Evolutionary conservation across 2,113 vertebrate species (phyloP).

Genomic region (Halcyon senegalensis): DNA sequence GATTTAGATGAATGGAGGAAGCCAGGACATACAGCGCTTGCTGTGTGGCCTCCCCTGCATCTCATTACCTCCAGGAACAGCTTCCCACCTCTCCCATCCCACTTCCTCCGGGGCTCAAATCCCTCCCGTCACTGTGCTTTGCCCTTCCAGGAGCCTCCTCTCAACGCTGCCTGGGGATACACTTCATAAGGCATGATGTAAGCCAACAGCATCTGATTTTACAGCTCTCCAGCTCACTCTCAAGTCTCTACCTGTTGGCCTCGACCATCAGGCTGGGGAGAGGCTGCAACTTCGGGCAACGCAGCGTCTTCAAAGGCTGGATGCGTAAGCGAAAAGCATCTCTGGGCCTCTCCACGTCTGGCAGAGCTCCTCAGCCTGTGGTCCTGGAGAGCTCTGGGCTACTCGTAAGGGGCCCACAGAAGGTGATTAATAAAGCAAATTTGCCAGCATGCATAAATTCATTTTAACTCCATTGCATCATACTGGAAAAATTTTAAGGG

Average conservation of each 20-base stretch:
- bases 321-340: neutral
- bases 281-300: neutral
- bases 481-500: neutral
- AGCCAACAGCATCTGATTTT: neutral
- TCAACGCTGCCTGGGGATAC: neutral
- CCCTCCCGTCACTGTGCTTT: neutral
- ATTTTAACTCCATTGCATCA: neutral
- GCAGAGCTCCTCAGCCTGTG: neutral
- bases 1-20: neutral
- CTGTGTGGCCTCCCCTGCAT: neutral
- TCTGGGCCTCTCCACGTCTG: fast-evolving
- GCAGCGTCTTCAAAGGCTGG: neutral
- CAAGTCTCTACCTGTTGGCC: constrained; percentile 21
- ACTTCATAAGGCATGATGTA: neutral
- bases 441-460: neutral
- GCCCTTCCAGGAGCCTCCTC: neutral
- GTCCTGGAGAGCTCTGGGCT: neutral
- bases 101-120: neutral
- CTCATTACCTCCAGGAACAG: neutral
- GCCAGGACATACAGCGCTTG: neutral
- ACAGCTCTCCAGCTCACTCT: neutral
- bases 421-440: neutral
- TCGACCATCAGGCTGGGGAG: neutral
- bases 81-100: constrained; percentile 10
- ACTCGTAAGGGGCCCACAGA: neutral